Evolutionary conservation across 2,113 vertebrate species (phyloP).

Genomic region (Monopterus albus): DNA sequence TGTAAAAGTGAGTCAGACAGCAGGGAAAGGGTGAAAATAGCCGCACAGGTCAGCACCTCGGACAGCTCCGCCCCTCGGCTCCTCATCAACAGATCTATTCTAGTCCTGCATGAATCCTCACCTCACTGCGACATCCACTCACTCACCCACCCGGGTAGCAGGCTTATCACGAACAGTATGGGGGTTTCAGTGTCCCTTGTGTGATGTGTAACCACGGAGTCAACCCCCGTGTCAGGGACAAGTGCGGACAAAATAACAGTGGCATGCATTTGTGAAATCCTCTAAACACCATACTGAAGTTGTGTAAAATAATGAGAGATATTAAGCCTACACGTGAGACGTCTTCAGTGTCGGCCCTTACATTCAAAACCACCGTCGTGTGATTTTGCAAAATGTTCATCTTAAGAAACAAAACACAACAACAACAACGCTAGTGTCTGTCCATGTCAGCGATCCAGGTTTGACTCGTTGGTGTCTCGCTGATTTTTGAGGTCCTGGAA

Average conservation of each 20-base stretch:
- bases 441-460: constrained; percentile 88
- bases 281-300: constrained; percentile 55
- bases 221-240: constrained; percentile 32
- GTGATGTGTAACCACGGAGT: not conserved
- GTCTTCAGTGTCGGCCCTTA: constrained; percentile 24
- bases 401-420: too few relatives aligned
- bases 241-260: constrained; percentile 50
- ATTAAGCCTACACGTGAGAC: constrained; percentile 33
- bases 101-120: constrained; percentile 23
- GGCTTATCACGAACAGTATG: constrained; percentile 46
- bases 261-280: constrained; percentile 73
- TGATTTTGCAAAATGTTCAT: constrained; percentile 44
- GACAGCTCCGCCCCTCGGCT: constrained; percentile 79
- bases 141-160: not conserved
- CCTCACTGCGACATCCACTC: constrained; percentile 31
- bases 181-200: constrained; percentile 1
- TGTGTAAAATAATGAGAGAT: constrained; percentile 37
- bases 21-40: constrained; percentile 12
- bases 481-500: constrained; percentile 98
- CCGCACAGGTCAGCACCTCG: constrained; percentile 84
- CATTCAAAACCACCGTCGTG: constrained; percentile 47
- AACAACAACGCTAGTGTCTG: not conserved
- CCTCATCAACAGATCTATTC: constrained; percentile 44
- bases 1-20: constrained; percentile 30
- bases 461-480: constrained; percentile 84